These are phyloP conservation scores for Drosophila anomalata DNA, from an alignment of 2,888 invertebrate species.

Conservation along the genomic window DNA sequence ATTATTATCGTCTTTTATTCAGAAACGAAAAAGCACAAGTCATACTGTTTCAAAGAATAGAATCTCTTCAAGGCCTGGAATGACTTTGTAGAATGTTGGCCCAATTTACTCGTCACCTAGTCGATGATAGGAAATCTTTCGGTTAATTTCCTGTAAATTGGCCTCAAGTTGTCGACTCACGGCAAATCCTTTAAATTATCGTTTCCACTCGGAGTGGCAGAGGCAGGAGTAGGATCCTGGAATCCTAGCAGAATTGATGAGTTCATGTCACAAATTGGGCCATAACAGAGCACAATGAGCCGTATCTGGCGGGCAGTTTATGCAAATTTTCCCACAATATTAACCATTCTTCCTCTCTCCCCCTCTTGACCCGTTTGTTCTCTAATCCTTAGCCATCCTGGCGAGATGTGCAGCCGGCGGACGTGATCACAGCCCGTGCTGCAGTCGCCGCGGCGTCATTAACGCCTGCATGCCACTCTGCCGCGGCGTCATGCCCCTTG, in stretches of 20 bases:
- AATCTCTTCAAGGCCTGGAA: conserved; percentile 13
- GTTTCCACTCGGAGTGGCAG: conserved; percentile 16
- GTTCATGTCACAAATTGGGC: conserved; percentile 39
- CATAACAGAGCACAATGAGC: conserved; percentile 43
- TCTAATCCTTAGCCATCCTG: conserved; percentile 76
- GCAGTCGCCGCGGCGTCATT: conserved; percentile 89
- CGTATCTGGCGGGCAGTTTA: conserved; percentile 28
- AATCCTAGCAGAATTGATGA: conserved; percentile 48
- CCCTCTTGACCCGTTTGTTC: neutral
- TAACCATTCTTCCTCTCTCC: conserved; percentile 29
- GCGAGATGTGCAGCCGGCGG: conserved; percentile 86
- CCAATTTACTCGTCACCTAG: conserved; percentile 38
- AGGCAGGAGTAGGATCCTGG: neutral
- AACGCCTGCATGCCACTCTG: conserved; percentile 89
- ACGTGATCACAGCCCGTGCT: conserved; percentile 89
- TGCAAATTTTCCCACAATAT: conserved; percentile 52
- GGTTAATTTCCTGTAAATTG: conserved; percentile 60
- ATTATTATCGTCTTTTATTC: neutral
- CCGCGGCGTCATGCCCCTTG: conserved; percentile 87
- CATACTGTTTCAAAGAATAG: conserved; percentile 8
- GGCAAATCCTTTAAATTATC: conserved; percentile 44
- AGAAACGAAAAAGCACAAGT: neutral
- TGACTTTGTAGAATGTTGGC: conserved; percentile 15
- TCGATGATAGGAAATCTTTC: conserved; percentile 49
- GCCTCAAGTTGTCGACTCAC: conserved; percentile 37